phyloP scores from a whole-genome alignment of 2,113 vertebrate genomes.

The Catharus minimus region DNA sequence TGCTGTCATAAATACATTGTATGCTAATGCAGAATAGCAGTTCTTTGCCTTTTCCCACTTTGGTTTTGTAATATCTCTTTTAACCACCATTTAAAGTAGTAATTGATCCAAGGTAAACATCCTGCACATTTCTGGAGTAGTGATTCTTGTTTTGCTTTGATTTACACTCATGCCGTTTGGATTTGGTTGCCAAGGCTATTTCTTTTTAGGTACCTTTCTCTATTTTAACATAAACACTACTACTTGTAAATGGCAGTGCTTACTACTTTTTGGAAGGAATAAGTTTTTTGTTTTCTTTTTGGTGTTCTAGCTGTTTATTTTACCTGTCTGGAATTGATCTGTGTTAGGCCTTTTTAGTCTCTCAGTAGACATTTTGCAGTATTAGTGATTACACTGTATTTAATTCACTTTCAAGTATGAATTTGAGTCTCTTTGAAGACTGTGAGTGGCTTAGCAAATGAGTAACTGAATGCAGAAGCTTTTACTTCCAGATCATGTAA shows the following conservation, averaged over 20 bases:
- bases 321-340: constrained; percentile 52
- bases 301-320: constrained; percentile 67
- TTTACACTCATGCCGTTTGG: constrained; percentile 60
- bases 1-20: constrained; percentile 57
- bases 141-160: constrained; percentile 66
- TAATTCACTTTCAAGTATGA: constrained; percentile 52
- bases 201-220: constrained; percentile 61
- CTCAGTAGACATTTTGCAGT: constrained; percentile 41
- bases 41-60: constrained; percentile 47
- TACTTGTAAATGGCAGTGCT: constrained; percentile 65
- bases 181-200: constrained; percentile 64
- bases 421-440: constrained; percentile 43
- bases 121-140: constrained; percentile 73
- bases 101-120: constrained; percentile 64
- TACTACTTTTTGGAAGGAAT: constrained; percentile 63
- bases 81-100: constrained; percentile 58
- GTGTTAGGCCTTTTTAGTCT: constrained; percentile 48
- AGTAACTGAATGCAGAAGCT: constrained; percentile 45
- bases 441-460: constrained; percentile 51
- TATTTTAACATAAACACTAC: constrained; percentile 70
- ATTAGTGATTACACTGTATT: constrained; percentile 57
- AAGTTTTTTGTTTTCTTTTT: constrained; percentile 50
- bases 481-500: constrained; percentile 27
- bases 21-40: constrained; percentile 55
- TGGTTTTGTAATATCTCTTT: constrained; percentile 52